These are phyloP conservation scores for Festucalex cinctus DNA, from an alignment of 2,113 vertebrate species.

Conservation along the genomic window DNA sequence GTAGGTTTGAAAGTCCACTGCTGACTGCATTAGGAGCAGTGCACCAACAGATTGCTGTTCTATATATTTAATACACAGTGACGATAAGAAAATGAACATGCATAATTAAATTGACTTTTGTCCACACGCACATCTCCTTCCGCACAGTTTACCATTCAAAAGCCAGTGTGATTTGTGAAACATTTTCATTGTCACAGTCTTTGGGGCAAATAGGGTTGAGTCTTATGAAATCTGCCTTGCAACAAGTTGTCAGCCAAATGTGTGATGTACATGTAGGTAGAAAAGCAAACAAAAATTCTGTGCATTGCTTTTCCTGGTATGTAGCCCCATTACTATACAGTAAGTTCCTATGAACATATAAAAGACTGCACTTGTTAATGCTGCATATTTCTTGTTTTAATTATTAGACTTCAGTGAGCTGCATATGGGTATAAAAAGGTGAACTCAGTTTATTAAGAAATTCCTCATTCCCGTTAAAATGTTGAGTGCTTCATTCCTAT, in stretches of 20 bases:
- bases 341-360: not conserved
- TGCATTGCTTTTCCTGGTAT: not conserved
- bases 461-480: not conserved
- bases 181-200: not conserved
- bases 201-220: not conserved
- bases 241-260: not conserved
- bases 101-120: not conserved
- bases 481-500: conserved; percentile 15
- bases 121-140: not conserved
- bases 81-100: not conserved
- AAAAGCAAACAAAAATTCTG: not conserved
- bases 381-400: not conserved
- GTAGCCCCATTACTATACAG: not conserved
- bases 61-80: not conserved
- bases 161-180: not conserved
- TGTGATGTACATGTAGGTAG: not conserved
- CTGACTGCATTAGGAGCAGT: not conserved
- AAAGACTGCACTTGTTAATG: not conserved
- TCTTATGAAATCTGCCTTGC: not conserved
- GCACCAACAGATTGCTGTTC: not conserved
- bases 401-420: not conserved
- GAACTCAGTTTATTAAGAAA: not conserved
- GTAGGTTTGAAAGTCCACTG: conserved; percentile 16
- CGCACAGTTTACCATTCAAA: not conserved
- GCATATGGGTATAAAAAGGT: not conserved